Evolutionary conservation across 2,888 invertebrate species (phyloP), one percentile per base, ranked within the genome.

Genomic region (Synanthedon vespiformis): DNA sequence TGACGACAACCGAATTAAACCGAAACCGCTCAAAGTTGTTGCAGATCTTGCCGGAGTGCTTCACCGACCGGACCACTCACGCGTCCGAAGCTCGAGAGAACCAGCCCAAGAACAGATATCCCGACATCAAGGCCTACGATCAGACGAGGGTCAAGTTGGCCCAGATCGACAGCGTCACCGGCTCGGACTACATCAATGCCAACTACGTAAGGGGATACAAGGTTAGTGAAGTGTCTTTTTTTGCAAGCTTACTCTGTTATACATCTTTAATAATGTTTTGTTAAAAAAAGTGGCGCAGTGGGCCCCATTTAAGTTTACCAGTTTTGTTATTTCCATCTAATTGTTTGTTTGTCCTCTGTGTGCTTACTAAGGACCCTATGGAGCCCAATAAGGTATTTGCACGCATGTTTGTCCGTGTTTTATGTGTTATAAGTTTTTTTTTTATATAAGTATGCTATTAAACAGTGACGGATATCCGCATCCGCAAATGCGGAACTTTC

Each of bases 51-150:
- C 96, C 96, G 0, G 96, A 95, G 66, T 90, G 94, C 57, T 96
- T 94, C 77, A 91, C 92, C 48, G 96, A 96, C 74, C 89, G 96
- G 18, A 95, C 95, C 1, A 95, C 95, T 0, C 90, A 94, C 68
- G 93, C 95, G 8, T 95, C 96, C 0, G 96, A 96, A 68, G 89
- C 93, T 1, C 89, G 95, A 44, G 96, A 96, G 75, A 96, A 96
- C 77, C 88, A 93, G 12, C 91, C 92, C 59, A 96, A 96, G 87
- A 96, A 97, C 87, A 89, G 96, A 11, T 97, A 96, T 74, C 96
- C 96, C 0, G 96, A 97, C 70, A 96, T 96, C 57, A 96, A 96
- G 79, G 93, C 95, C 0, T 97, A 95, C 74, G 97, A 97, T 83
- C 97, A 97, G 80, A 96, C 96, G 6, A 82, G 97, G 64, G 95